Evolutionary conservation across 2,113 vertebrate species (phyloP).

Genomic region (Ictalurus punctatus): DNA sequence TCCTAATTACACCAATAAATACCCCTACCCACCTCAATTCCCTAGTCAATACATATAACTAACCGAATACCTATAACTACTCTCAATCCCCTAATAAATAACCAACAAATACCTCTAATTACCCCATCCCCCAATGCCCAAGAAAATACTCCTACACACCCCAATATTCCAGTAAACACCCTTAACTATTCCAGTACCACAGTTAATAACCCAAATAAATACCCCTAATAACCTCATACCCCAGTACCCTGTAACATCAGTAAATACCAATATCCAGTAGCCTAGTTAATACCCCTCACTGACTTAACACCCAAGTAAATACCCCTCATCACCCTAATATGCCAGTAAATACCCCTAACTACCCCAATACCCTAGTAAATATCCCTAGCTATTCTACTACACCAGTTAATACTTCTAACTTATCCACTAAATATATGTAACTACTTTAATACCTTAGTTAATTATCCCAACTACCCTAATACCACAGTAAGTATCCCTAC

Average conservation of each 20-base stretch:
- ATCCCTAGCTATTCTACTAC: not conserved
- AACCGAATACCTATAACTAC: not conserved
- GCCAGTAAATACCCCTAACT: not conserved
- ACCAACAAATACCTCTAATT: not conserved
- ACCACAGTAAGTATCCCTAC: not conserved
- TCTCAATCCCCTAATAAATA: not conserved
- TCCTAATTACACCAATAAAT: not conserved
- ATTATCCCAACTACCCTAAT: not conserved
- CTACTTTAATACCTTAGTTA: not conserved
- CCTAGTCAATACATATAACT: not conserved
- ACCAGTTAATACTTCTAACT: not conserved
- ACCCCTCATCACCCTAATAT: not conserved
- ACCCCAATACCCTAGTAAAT: not conserved
- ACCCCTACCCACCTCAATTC: not conserved
- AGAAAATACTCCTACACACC: not conserved
- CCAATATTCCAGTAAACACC: not conserved
- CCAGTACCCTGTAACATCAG: no score
- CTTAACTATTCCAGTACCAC: not conserved
- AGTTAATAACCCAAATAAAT: not conserved
- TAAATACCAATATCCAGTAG: not conserved
- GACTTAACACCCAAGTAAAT: not conserved
- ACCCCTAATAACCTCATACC: not conserved
- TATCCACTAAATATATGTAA: not conserved
- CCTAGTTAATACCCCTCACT: not conserved
- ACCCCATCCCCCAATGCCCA: not conserved